Base-by-base conservation (phyloP, 2,888 invertebrate genomes). In the Agonum fuliginosum region DNA sequence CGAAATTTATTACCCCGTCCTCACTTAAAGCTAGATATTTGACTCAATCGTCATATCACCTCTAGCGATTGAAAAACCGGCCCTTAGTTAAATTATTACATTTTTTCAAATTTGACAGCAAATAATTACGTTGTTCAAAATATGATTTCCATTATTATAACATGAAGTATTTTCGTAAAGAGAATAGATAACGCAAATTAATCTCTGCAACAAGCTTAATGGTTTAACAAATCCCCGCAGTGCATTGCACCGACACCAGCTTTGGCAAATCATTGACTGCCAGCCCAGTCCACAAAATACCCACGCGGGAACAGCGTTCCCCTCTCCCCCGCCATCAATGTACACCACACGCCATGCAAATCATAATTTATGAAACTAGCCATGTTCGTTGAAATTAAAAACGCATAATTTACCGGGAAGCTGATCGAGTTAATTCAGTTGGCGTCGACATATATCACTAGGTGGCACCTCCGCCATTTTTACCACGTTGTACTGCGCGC, bases 401-500 rank as follows among this genome's bases (percentile, higher is more conserved):
- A 67, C 75, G 34, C 67, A 75, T 75, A 75, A 75, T 75, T 75
- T 75, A 67, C 65, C 37, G 4, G 43, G 14, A 48, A 67, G 41
- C 75, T 58, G 65, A 75, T 75, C 65, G 75, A 67, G 75, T 75
- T 75, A 75, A 75, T 75, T 75, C 75, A 51, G 46, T 75, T 67
- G 67, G 43, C 75, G 75, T 75, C 75, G 75, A 75, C 75, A 75
- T 75, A 75, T 75, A 58, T 75, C 75, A 75, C 75, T 24, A 43
- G 62, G 27, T 41, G 43, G 34, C 43, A 51, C 73, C 73, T 48
- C 71, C 30, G 10, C 46, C 46, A 48, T 67, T 67, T 62, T 41
- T 37, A 27, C 37, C 17, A 27, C 34, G 27, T 27, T 54, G 27
- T n/a, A 27, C 22, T 24, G 14, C 24, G 20, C 20, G 20, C 46